Base-by-base conservation (phyloP, 92 coral and sea anemone genomes). In the Palythoa grandis region DNA sequence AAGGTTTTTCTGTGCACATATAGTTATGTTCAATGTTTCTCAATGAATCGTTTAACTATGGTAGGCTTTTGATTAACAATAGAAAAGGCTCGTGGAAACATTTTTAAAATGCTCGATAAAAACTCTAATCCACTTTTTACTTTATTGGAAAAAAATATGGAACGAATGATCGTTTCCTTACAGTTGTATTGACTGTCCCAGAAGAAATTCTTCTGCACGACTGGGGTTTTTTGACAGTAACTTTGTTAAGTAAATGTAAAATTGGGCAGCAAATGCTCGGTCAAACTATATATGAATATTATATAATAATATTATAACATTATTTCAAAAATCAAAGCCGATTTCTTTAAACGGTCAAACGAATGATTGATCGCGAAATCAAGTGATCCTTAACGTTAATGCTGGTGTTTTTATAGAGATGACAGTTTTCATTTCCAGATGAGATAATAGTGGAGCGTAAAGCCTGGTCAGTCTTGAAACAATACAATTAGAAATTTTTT, bases 321-420 rank as follows among this genome's bases (percentile, higher is more conserved):
- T 63, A 9, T 63, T n/a, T 63, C 11, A 8, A 2, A 63, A 11
- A 10, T 63, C 22, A 19, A 63, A 63, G 24, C 7, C 10, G 69
- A 76, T 20, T 23, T 76, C 25, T 37, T 40, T 8, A 60, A 78
- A 37, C 29, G 16, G 68, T 60, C 23, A 65, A 80, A 80, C 85
- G 85, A 80, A 39, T 80, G 74, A 66, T 4, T 80, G 61, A 66
- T 35, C 74, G 65, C 74, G 65, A 47, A 66, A 35, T 47, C 85
- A 80, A 66, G 10, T 80, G 85, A 80, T 70, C 85, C 83, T 20
- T 38, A 61, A 78, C 70, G 43, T 80, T 67, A 43, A 65, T 60
- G 53, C 74, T 66, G 58, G 74, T 80, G 85, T 67, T 80, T 24
- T 66, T 73, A 80, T 80, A 65, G 85, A 65, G 38, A 43, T 80